Evolutionary conservation across 2,113 vertebrate genomes (phyloP).

Genomic region (Cathartes aura): DNA sequence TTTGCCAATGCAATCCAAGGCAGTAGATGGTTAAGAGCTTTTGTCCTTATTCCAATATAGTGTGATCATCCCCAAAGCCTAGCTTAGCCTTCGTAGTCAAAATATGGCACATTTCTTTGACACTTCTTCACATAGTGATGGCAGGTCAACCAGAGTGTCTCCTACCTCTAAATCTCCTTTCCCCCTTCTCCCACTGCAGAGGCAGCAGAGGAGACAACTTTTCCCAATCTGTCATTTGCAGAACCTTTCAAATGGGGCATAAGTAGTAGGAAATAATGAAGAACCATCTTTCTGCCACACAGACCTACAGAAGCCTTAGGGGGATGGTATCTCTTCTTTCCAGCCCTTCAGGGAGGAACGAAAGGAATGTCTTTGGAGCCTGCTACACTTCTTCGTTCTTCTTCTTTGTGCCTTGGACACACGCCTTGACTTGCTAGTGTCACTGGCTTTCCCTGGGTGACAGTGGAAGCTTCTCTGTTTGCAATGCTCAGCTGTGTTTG

Average conservation of each 20-base stretch:
- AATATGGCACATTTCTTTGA: neutral
- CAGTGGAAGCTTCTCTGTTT: neutral
- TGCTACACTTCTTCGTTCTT: neutral
- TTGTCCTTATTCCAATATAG: neutral
- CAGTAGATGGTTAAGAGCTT: neutral
- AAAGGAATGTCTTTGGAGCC: neutral
- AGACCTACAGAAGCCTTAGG: neutral
- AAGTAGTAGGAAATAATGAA: neutral
- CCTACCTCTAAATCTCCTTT: neutral
- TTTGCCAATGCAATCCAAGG: neutral
- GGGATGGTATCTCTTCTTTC: neutral
- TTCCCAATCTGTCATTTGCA: neutral
- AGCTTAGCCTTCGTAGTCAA: neutral
- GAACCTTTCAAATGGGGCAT: neutral
- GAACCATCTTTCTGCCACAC: neutral
- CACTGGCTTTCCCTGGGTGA: neutral
- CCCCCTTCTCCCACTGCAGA: neutral
- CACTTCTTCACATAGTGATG: neutral
- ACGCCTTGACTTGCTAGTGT: neutral
- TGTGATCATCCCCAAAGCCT: neutral
- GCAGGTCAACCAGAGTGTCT: neutral
- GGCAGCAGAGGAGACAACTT: neutral
- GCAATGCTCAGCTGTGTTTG: neutral
- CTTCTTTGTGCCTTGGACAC: neutral
- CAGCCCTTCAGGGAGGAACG: neutral